phyloP scores from a whole-genome alignment of 2,888 invertebrate species.

The Chrysopilus asiliformis region DNA sequence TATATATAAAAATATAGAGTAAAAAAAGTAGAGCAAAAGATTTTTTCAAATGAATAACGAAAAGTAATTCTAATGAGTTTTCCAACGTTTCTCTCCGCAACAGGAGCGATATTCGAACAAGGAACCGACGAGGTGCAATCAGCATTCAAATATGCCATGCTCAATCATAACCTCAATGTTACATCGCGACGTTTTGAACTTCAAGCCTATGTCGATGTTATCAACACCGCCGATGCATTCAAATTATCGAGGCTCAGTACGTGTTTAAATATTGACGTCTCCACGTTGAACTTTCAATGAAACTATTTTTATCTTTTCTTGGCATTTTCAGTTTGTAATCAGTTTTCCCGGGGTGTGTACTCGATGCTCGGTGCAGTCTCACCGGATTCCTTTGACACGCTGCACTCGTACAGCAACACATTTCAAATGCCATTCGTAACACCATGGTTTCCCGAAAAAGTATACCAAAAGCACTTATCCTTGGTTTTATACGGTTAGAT shows the following conservation, averaged over 20 bases:
- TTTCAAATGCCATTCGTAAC: conserved; percentile 93
- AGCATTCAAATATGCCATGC: conserved; percentile 83
- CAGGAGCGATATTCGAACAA: conserved; percentile 85
- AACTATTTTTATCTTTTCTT: not conserved
- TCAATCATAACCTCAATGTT: conserved; percentile 73
- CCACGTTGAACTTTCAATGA: not conserved
- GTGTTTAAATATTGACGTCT: conserved; percentile 33
- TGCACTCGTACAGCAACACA: conserved; percentile 87
- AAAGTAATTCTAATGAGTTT: not conserved
- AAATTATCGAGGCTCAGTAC: conserved; percentile 82
- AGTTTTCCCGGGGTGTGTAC: conserved; percentile 77
- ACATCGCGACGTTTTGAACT: conserved; percentile 67
- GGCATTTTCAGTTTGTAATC: conserved; percentile 64
- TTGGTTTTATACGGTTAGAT: too few relatives aligned
- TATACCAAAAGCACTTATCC: too few relatives aligned
- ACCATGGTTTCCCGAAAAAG: conserved; percentile 89
- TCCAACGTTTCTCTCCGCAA: not conserved
- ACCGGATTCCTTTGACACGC: conserved; percentile 86
- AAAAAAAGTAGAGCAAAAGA: not conserved
- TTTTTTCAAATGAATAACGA: not conserved
- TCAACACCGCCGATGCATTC: conserved; percentile 86
- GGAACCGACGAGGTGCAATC: conserved; percentile 85
- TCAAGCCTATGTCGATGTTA: conserved; percentile 79
- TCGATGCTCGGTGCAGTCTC: conserved; percentile 85
- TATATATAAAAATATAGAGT: not conserved